A percentile compares a stretch with the other conserved stretches of the same genome.
Conservation (phyloP, 2,797 vertebrate species). For the Bovichtus diacanthus region DNA sequence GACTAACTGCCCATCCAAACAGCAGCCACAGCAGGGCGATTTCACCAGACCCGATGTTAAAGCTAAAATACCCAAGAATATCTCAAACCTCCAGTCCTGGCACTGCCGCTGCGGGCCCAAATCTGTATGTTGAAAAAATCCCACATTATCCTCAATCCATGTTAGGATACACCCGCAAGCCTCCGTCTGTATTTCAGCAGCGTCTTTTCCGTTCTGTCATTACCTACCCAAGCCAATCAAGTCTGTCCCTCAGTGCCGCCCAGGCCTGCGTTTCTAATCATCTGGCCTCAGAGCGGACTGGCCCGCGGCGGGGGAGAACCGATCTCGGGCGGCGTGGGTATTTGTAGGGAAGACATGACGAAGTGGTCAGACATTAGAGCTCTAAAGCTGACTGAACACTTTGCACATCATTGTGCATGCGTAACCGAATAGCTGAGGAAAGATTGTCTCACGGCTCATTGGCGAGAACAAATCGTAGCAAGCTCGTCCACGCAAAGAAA, state of each 20-base stretch:
- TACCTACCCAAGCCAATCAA: slow-evolving; percentile 30
- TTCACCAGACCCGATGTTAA: slow-evolving; percentile 24
- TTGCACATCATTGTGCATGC: too few species aligned
- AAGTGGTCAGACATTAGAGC: slow-evolving; percentile 28
- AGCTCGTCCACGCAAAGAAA: slow-evolving; percentile 3
- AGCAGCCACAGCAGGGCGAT: not conserved
- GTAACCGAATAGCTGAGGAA: slow-evolving; percentile 51
- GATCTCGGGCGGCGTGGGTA: slow-evolving; percentile 42
- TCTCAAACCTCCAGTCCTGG: slow-evolving; percentile 34
- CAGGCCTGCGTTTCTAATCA: not conserved
- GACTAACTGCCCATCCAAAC: not conserved
- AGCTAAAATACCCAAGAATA: slow-evolving; percentile 26
- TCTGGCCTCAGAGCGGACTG: not conserved
- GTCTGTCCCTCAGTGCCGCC: not conserved
- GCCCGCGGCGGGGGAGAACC: slow-evolving; percentile 2
- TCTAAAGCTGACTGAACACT: too few species aligned
- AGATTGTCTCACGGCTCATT: slow-evolving; percentile 16
- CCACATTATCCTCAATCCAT: slow-evolving; percentile 41
- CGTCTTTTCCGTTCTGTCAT: slow-evolving; percentile 35
- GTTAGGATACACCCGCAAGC: slow-evolving; percentile 17
- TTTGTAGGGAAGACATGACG: slow-evolving; percentile 41
- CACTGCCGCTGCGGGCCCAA: slow-evolving; percentile 18
- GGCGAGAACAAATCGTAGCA: not conserved
- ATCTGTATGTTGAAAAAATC: slow-evolving; percentile 26
- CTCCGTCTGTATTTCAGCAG: slow-evolving; percentile 14